Conservation (phyloP, 2,113 vertebrate genomes). For the Apus apus region DNA sequence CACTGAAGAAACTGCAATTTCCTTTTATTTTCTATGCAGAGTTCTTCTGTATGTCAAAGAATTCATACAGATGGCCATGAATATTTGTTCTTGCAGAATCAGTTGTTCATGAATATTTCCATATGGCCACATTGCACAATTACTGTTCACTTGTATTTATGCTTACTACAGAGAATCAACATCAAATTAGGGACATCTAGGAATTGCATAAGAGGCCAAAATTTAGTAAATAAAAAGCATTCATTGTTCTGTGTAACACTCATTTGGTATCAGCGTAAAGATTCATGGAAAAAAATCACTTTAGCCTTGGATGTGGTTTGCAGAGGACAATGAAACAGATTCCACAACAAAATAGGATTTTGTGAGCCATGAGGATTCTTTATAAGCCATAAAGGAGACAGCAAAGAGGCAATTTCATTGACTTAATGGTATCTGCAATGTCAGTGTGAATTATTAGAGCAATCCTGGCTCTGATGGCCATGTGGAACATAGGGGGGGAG, state of each 20-base stretch:
- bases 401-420: conserved; percentile 72
- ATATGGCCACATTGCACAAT: not conserved
- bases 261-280: not conserved
- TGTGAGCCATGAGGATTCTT: conserved; percentile 74
- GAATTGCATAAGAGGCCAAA: not conserved
- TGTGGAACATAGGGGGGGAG: conserved; percentile 18
- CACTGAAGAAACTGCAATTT: not conserved
- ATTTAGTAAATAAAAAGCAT: not conserved
- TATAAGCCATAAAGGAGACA: conserved; percentile 72
- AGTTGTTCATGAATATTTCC: conserved; percentile 1
- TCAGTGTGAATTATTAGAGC: conserved; percentile 75
- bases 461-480: conserved; percentile 62
- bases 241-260: not conserved
- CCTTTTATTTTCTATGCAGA: not conserved
- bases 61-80: not conserved
- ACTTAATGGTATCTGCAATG: conserved; percentile 74
- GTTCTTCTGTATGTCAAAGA: not conserved
- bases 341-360: conserved; percentile 54
- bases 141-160: not conserved
- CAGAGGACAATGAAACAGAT: conserved; percentile 66
- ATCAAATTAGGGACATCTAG: not conserved
- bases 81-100: not conserved
- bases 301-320: conserved; percentile 70
- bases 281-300: conserved; percentile 57
- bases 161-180: not conserved